These are phyloP conservation scores for Psittacula derbiana DNA, from an alignment of 2,797 vertebrate genomes.

Conservation along the genomic window DNA sequence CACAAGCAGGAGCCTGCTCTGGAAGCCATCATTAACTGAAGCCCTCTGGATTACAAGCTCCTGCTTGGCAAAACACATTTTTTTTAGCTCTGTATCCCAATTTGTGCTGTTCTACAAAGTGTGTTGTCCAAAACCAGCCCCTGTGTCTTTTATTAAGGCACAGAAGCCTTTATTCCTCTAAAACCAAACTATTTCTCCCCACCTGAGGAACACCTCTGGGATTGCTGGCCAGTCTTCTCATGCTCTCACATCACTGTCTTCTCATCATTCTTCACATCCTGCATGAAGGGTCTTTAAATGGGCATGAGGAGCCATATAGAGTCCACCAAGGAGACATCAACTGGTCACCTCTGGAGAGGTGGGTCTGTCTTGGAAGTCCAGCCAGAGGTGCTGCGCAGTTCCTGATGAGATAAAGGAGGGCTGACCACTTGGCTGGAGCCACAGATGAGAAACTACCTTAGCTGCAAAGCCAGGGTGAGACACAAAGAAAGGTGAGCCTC, in stretches of 20 bases:
- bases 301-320: fast-evolving
- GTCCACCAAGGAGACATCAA: background rate
- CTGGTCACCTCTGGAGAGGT: background rate
- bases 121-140: background rate
- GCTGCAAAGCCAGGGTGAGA: background rate
- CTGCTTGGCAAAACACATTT: background rate
- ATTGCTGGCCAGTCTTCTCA: background rate
- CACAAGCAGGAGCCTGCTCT: background rate
- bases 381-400: background rate
- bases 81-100: fast-evolving
- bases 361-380: fast-evolving
- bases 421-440: background rate
- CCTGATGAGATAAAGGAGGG: background rate
- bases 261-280: background rate
- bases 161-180: background rate
- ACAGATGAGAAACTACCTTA: fast-evolving
- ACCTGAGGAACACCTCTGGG: background rate
- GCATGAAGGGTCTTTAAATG: background rate
- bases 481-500: background rate
- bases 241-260: too few species aligned
- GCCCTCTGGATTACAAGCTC: background rate
- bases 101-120: background rate
- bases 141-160: background rate
- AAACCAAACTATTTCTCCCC: background rate
- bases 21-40: background rate